Percentiles rank a stretch among this genome's conserved stretches.
phyloP scores from a whole-genome alignment of 2,888 invertebrate genomes.

The Macrosiphum euphorbiae region DNA sequence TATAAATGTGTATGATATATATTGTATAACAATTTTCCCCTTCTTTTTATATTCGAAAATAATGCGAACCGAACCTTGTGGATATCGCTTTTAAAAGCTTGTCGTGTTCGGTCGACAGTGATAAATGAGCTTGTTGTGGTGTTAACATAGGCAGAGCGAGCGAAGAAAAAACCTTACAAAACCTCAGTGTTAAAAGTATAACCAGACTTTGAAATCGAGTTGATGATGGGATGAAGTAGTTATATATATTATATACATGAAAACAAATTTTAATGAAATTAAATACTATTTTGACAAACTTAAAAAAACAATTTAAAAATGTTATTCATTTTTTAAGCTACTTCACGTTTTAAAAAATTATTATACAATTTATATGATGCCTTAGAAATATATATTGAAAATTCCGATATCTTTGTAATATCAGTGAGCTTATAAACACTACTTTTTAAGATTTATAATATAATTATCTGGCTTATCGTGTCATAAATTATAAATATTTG shows the following conservation, averaged over 20 bases:
- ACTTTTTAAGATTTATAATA: not conserved
- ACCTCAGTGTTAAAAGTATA: slow-evolving; percentile 38
- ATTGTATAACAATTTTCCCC: slow-evolving; percentile 22
- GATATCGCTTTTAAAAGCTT: slow-evolving; percentile 62
- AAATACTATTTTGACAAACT: not conserved
- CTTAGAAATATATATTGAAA: not conserved
- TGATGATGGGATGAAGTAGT: not conserved
- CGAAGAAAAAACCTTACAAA: slow-evolving; percentile 33
- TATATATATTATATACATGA: not conserved
- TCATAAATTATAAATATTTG: not conserved
- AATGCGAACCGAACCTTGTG: slow-evolving; percentile 47
- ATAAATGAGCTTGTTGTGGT: slow-evolving; percentile 41
- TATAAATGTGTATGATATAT: slow-evolving; percentile 24
- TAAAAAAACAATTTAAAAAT: not conserved
- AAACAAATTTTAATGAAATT: not conserved
- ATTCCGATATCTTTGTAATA: not conserved
- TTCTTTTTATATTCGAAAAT: slow-evolving; percentile 57
- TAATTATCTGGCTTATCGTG: not conserved
- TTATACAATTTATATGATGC: not conserved
- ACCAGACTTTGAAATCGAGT: slow-evolving; percentile 42
- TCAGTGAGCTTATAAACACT: not conserved
- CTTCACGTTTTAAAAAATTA: not conserved
- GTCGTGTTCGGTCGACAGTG: slow-evolving; percentile 61
- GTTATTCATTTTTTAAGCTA: not conserved
- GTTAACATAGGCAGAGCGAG: slow-evolving; percentile 5